These are phyloP conservation scores for Rhabdomys dilectus DNA, from an alignment of 2,113 vertebrate genomes.

Conservation along the genomic window DNA sequence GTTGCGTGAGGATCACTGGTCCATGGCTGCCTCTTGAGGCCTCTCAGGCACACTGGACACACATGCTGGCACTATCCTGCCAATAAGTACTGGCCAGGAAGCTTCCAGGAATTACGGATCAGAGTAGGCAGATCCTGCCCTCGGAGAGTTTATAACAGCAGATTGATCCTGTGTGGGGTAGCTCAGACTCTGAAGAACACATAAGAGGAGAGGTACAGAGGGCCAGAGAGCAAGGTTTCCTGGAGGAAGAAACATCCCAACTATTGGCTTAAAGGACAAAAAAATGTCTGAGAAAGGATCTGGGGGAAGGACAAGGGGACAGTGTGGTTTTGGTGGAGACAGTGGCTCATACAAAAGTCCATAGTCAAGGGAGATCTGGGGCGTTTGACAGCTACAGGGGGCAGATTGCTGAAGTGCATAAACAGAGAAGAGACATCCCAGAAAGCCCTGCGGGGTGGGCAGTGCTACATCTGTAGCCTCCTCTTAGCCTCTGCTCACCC, in stretches of 20 bases:
- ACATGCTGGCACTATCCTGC: not conserved
- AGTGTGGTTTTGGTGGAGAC: not conserved
- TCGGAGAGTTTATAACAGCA: not conserved
- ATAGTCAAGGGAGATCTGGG: not conserved
- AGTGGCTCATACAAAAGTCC: not conserved
- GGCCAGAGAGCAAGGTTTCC: not conserved
- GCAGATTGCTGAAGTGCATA: fast-evolving
- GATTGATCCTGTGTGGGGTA: not conserved
- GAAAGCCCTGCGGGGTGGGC: not conserved
- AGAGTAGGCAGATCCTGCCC: not conserved
- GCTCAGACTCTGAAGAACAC: not conserved
- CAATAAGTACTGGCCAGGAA: not conserved
- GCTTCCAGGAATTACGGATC: not conserved
- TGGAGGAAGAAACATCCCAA: not conserved
- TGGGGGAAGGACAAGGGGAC: not conserved
- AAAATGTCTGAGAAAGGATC: not conserved
- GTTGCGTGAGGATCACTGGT: fast-evolving
- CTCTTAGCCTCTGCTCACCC: fast-evolving
- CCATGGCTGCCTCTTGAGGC: not conserved
- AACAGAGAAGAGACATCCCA: not conserved
- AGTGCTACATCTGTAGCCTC: too few species aligned
- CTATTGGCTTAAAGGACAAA: not conserved
- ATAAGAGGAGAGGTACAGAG: fast-evolving
- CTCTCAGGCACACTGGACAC: not conserved
- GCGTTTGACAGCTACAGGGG: not conserved